phyloP scores from a whole-genome alignment of 2,888 invertebrate species.

The Rhaphigaster nebulosa region DNA sequence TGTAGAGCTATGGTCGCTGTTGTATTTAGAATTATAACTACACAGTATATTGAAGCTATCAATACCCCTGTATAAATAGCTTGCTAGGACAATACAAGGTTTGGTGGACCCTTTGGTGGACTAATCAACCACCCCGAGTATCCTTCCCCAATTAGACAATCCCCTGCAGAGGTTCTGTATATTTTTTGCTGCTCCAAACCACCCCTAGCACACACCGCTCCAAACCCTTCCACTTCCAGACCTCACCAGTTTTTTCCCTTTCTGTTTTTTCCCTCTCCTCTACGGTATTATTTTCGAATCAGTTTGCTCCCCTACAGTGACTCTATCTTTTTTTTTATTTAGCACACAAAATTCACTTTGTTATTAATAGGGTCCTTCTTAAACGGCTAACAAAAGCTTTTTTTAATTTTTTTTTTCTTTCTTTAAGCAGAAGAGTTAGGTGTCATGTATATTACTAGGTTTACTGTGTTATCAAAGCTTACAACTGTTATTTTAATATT shows the following conservation, averaged over 20 bases:
- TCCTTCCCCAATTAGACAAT: conserved; percentile 39
- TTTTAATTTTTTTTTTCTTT: no score
- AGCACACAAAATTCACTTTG: conserved; percentile 32
- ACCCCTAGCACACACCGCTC: conserved; percentile 12
- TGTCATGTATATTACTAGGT: background rate
- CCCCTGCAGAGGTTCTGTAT: conserved; percentile 18
- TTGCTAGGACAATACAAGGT: background rate
- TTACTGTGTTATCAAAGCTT: background rate
- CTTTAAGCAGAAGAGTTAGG: background rate
- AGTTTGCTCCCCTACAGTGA: conserved; percentile 48
- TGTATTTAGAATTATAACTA: no score
- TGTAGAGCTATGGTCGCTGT: no score
- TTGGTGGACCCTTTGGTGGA: background rate
- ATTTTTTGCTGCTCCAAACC: conserved; percentile 12
- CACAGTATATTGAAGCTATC: no score
- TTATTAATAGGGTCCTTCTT: conserved; percentile 29
- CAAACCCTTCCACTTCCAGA: conserved; percentile 3
- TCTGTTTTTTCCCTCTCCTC: conserved; percentile 16
- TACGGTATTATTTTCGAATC: conserved; percentile 33
- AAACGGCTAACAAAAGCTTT: conserved; percentile 32
- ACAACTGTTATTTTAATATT: background rate
- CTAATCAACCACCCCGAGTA: background rate
- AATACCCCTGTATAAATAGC: background rate
- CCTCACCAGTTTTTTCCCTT: conserved; percentile 23
- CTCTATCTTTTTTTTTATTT: conserved; percentile 35